A percentile compares a stretch with the other conserved stretches of the same genome.
phyloP scores from a whole-genome alignment of 2,113 vertebrate species.

The Brachyhypopomus occidentalis region DNA sequence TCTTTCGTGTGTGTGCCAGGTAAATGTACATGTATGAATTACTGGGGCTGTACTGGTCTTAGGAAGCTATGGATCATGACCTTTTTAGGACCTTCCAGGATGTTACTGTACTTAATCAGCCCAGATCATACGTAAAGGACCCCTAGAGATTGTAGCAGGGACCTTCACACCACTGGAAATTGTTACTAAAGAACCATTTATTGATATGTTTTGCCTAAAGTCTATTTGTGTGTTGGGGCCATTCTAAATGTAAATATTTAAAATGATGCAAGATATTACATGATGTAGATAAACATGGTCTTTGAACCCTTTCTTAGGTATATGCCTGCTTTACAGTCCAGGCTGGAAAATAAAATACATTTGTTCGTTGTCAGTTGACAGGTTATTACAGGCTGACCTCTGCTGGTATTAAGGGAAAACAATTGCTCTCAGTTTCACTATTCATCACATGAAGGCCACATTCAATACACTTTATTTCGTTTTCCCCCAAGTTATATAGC shows the following conservation, averaged over 20 bases:
- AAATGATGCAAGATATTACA: background rate
- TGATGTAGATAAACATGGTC: background rate
- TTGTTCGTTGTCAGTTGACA: background rate
- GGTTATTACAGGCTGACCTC: conserved; percentile 3
- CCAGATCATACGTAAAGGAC: background rate
- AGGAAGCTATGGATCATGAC: too few relatives aligned
- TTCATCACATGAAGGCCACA: background rate
- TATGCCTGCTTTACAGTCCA: background rate
- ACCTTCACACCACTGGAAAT: background rate
- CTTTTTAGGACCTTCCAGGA: too few relatives aligned
- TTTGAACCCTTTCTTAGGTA: background rate
- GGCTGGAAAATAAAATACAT: background rate
- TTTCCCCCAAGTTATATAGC: background rate
- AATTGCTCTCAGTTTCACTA: too few relatives aligned
- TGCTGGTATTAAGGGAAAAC: conserved; percentile 14
- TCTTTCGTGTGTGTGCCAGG: background rate
- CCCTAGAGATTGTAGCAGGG: background rate
- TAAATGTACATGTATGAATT: too few relatives aligned
- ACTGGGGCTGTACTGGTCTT: too few relatives aligned
- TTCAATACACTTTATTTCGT: background rate
- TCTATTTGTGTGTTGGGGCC: background rate
- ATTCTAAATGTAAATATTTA: background rate
- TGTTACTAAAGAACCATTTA: background rate
- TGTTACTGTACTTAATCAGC: too few relatives aligned
- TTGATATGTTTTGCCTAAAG: background rate